A percentile compares a stretch with the other conserved stretches of the same genome.
Evolutionary conservation across 2,888 invertebrate genomes (phyloP).

Genomic region (Hirtodrosophila alboralis): DNA sequence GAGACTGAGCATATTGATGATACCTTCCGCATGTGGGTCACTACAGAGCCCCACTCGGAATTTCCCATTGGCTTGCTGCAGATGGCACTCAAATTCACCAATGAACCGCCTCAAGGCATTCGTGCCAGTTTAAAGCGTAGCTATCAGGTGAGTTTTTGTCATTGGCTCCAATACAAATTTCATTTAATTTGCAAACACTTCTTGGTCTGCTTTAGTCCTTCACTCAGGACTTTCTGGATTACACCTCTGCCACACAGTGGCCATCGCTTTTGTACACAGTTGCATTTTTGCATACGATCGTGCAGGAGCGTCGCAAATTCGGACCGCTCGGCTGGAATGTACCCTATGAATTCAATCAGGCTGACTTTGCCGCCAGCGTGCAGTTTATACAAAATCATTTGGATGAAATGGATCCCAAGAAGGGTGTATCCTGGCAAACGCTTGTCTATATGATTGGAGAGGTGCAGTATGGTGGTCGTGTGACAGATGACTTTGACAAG

Average conservation of each 20-base stretch:
- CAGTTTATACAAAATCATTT: slow-evolving; percentile 98
- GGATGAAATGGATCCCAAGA: slow-evolving; percentile 98
- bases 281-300: slow-evolving; percentile 96
- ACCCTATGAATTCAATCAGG: slow-evolving; percentile 97
- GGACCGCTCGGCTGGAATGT: slow-evolving; percentile 99
- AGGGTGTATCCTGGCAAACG: slow-evolving; percentile 98
- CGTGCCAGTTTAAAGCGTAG: slow-evolving; percentile 96
- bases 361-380: slow-evolving; percentile 97
- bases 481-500: slow-evolving; percentile 98
- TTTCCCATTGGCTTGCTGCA: slow-evolving; percentile 95
- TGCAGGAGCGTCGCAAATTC: slow-evolving; percentile 97
- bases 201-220: slow-evolving; percentile 70
- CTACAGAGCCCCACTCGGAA: slow-evolving; percentile 96
- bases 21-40: slow-evolving; percentile 95
- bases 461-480: slow-evolving; percentile 94
- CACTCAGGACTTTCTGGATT: slow-evolving; percentile 94
- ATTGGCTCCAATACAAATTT: too few relatives aligned
- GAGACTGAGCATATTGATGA: slow-evolving; percentile 93
- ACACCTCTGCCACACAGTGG: slow-evolving; percentile 96
- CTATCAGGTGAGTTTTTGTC: slow-evolving; percentile 89
- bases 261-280: slow-evolving; percentile 96
- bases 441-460: slow-evolving; percentile 99
- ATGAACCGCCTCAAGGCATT: slow-evolving; percentile 98
- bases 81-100: slow-evolving; percentile 98
- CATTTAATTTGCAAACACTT: not conserved